phyloP scores from a whole-genome alignment of 2,113 vertebrate species.

The Bombycilla garrulus region DNA sequence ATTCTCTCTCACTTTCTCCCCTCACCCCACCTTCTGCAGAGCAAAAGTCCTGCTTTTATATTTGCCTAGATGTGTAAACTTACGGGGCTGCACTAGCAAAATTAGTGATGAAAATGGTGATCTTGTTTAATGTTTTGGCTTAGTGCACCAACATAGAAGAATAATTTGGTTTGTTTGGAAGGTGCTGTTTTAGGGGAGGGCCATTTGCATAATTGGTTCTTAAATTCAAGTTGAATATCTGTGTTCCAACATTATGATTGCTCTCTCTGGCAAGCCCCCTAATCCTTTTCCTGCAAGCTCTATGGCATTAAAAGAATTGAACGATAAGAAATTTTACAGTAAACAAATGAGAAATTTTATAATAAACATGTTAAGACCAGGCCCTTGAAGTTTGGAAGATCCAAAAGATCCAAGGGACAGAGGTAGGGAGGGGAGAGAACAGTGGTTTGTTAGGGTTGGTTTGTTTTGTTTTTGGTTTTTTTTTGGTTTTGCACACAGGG shows the following conservation, averaged over 20 bases:
- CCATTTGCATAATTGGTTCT: not conserved
- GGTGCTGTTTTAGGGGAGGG: not conserved
- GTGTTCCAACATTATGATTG: not conserved
- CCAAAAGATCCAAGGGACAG: not conserved
- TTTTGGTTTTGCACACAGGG: not conserved
- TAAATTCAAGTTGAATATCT: not conserved
- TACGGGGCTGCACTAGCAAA: not conserved
- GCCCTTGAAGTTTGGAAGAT: not conserved
- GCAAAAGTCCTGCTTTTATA: not conserved
- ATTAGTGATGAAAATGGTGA: not conserved
- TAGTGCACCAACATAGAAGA: not conserved
- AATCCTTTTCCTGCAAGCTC: not conserved
- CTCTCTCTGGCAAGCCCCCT: not conserved
- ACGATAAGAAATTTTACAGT: not conserved
- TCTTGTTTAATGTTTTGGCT: not conserved
- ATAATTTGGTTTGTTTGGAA: not conserved
- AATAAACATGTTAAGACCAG: not conserved
- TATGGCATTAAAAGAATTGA: not conserved
- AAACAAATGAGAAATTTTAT: not conserved
- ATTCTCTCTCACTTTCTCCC: not conserved
- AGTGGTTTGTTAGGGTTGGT: not conserved
- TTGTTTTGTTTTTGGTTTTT: not conserved
- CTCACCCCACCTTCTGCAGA: not conserved
- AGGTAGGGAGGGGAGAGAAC: fast-evolving
- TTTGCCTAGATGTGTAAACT: not conserved